Base-by-base conservation (phyloP, 2,888 invertebrate genomes). In the Agonum fuliginosum region DNA sequence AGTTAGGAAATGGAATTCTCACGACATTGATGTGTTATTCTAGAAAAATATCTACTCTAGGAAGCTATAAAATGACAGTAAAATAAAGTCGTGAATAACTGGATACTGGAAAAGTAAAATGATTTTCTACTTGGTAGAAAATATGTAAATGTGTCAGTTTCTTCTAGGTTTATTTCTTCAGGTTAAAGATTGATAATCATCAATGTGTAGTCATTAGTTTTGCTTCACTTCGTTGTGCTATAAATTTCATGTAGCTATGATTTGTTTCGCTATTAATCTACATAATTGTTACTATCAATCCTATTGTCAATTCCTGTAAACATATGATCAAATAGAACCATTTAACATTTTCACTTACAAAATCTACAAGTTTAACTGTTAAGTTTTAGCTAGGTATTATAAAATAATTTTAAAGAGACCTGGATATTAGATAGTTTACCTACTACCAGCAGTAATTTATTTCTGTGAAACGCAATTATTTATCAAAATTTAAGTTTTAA, bases 251-350 rank as follows among this genome's bases (percentile, higher is more conserved):
- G 14, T 62, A n/a, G n/a, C 58, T 58, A 30, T 30, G 58, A 58
- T 58, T 58, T 58, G 58, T 58, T 30, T 58, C 12, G 3, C 58
- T 58, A 58, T 58, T 58, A 58, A 58, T 58, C 58, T 58, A 62
- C 27, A 62, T 62, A 62, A 62, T 62, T 62, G 34, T 30, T 62
- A n/a, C 58, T 30, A 62, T 62, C 30, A 62, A 62, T 62, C 14
- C 30, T n/a, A 54, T 54, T 54, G 54, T 54, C 54, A 22, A 54
- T 54, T 22, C 24, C 12, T 22, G 54, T 54, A 54, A 27, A 54
- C 24, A 54, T n/a, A n/a, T 51, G 10, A 22, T n/a, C 1, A 3
- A 20, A n/a, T 10, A 20, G 24, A 22, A 22, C 10, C 19, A 51
- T 51, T 22, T 6, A 17, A 14, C 17, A 14, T 6, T 43, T 5